Conservation (phyloP, 2,888 invertebrate species). For the Gortyna flavago region DNA sequence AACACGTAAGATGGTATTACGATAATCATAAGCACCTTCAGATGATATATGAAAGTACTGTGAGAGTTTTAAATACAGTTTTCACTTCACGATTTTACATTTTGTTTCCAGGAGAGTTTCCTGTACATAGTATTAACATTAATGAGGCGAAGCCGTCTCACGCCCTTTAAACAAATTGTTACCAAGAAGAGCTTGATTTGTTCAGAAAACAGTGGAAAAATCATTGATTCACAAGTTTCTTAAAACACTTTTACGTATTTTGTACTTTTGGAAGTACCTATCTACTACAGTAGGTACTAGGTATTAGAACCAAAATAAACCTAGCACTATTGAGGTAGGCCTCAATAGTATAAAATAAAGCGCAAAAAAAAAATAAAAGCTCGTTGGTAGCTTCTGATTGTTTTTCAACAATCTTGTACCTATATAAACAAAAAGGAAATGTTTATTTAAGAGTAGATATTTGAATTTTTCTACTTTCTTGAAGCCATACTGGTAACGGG, state of each 20-base stretch:
- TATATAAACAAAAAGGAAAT: constrained; percentile 17
- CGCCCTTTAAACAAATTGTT: constrained; percentile 26
- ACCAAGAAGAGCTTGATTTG: constrained; percentile 38
- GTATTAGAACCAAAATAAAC: constrained; percentile 3
- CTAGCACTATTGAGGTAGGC: neutral
- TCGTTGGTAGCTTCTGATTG: neutral
- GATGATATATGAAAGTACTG: neutral
- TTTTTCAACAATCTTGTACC: constrained; percentile 3
- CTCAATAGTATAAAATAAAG: neutral
- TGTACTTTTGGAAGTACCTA: neutral
- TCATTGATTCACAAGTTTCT: constrained; percentile 9
- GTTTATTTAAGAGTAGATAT: constrained; percentile 25
- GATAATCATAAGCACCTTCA: neutral
- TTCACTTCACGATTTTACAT: constrained; percentile 38
- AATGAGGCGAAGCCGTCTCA: neutral
- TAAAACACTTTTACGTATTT: neutral
- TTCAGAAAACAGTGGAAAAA: constrained; percentile 24
- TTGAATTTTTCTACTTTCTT: constrained; percentile 54
- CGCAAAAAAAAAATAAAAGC: neutral
- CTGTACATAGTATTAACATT: constrained; percentile 30
- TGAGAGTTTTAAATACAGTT: constrained; percentile 19
- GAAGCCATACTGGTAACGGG: constrained; percentile 40
- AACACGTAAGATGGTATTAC: constrained; percentile 9
- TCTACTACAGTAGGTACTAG: neutral
- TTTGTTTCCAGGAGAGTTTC: constrained; percentile 26